Evolutionary conservation across 2,888 invertebrate genomes (phyloP).

Genomic region (Cephus spinipes): DNA sequence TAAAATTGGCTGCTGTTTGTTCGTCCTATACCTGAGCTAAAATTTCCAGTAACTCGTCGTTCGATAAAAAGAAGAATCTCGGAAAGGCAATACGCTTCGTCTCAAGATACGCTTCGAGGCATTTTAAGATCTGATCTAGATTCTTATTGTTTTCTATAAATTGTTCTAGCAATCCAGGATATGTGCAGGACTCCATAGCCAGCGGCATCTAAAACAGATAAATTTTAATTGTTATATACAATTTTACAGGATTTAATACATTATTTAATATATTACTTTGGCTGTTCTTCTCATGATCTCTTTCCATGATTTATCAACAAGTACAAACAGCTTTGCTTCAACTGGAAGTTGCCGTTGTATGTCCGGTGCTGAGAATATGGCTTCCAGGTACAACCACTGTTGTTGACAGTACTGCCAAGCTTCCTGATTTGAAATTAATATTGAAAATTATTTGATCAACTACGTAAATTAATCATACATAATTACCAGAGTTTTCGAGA

Average conservation of each 20-base stretch:
- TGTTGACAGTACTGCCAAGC: conserved; percentile 91
- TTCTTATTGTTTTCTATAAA: conserved; percentile 81
- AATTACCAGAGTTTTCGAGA: conserved; percentile 81
- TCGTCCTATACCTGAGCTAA: conserved; percentile 78
- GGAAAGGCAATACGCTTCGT: conserved; percentile 90
- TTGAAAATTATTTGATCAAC: conserved; percentile 9
- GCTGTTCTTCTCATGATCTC: conserved; percentile 86
- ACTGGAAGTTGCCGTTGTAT: conserved; percentile 93
- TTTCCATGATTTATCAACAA: conserved; percentile 92
- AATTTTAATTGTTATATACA: neutral
- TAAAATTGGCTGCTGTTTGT: neutral
- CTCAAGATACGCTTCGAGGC: conserved; percentile 89
- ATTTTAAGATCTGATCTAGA: conserved; percentile 90
- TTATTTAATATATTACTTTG: conserved; percentile 69
- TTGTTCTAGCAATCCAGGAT: conserved; percentile 77
- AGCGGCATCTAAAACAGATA: conserved; percentile 73
- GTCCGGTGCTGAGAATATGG: conserved; percentile 94
- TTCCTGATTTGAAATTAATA: conserved; percentile 71
- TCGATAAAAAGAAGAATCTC: conserved; percentile 89
- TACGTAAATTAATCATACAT: neutral
- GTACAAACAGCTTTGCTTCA: conserved; percentile 87
- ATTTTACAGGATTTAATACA: neutral
- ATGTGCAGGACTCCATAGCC: conserved; percentile 84
- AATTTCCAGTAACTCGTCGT: conserved; percentile 90
- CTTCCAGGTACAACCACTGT: conserved; percentile 95